Percentiles rank a stretch among this genome's conserved stretches.
Conservation (phyloP, 1,140 invertebrate species). For the Philotrypesis tridentata region DNA sequence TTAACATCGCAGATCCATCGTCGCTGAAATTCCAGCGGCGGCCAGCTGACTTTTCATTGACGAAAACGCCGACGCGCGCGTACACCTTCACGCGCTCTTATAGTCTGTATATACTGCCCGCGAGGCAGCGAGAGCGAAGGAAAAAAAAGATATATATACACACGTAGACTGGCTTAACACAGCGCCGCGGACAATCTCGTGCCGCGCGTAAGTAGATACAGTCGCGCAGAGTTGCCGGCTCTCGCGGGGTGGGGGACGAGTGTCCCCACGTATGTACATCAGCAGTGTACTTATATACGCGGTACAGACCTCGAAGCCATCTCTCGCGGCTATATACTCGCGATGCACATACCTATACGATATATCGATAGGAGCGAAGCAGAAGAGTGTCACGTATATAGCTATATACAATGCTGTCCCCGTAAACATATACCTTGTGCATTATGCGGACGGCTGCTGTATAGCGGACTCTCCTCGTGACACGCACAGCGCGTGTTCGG, state of each 20-base stretch:
- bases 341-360: too few relatives aligned
- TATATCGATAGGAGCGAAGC: neutral
- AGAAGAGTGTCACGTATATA: neutral
- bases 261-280: too few relatives aligned
- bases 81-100: neutral
- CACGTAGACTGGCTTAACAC: too few relatives aligned
- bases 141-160: neutral
- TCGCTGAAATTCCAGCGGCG: neutral
- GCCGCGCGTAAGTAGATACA: too few relatives aligned
- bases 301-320: neutral
- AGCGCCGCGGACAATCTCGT: neutral
- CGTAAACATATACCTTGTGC: too few relatives aligned
- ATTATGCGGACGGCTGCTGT: neutral
- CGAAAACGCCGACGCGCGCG: neutral
- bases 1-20: neutral
- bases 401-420: too few relatives aligned
- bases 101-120: too few relatives aligned
- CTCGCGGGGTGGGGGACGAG: neutral
- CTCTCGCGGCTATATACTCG: too few relatives aligned
- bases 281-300: too few relatives aligned
- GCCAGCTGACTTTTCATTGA: neutral
- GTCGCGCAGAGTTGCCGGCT: slow-evolving; percentile 17
- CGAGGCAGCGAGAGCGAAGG: neutral
- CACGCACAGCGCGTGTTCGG: neutral
- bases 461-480: neutral